Evolutionary conservation across 2,888 invertebrate genomes (phyloP), one percentile per base, ranked within the genome.

Genomic region (Pogonocherus hispidulus): DNA sequence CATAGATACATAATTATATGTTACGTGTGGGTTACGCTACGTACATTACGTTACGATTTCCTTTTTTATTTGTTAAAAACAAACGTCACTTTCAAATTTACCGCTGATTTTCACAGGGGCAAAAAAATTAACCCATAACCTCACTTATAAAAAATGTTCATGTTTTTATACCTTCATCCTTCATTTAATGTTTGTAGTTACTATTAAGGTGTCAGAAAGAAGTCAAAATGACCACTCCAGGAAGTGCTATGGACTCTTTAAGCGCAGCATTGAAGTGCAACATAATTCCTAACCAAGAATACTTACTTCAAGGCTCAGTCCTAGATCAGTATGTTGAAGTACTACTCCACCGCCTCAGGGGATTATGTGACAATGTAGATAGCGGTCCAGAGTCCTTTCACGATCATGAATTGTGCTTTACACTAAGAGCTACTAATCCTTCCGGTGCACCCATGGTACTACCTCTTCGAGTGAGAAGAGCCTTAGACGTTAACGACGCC

Each of bases 231-330:
- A 72, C 80, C 2, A 67, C 79, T 18, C 86, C 87, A 70, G 90
- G 90, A 41, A 91, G 91, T 55, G 93, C 93, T 1, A 91, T 93
- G 77, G 94, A 94, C 77, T 93, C 92, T 47, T 86, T 95, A 70
- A 90, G 91, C 22, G 92, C 93, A 76, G 95, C 95, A 2, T 81
- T 95, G 23, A 93, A 92, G 80, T 93, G 92, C 37, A 94, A 95
- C 77, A 95, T 96, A 60, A 92, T 97, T 57, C 96, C 97, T 0
- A 95, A 96, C 83, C 95, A 97, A 83, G 98, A 98, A 86, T 97
- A 97, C 83, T 87, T 98, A 60, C 87, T 98, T 2, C 94, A 98
- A 89, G 98, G 98, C 2, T 97, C 97, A 14, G 95, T 98, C 19
- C 86, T 97, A 66, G 98, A 98, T 84, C 92, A 92, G 14, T 94